A percentile compares a stretch with the other conserved stretches of the same genome.
These are phyloP conservation scores for Pheucticus melanocephalus DNA, from an alignment of 2,113 vertebrate genomes.

Conservation along the genomic window DNA sequence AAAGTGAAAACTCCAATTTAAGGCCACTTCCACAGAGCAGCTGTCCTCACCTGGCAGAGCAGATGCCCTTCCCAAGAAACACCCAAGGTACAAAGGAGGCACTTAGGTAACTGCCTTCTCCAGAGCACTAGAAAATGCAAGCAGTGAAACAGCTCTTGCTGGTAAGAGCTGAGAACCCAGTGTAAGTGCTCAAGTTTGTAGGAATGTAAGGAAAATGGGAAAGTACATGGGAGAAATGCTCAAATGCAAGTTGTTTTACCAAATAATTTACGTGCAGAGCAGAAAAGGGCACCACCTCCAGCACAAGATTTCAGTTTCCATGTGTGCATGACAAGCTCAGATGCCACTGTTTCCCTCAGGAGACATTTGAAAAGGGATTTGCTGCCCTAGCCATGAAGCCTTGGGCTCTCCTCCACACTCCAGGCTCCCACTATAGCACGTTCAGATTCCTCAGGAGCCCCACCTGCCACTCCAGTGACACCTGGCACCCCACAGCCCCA, in stretches of 20 bases:
- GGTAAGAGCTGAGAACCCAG: background rate
- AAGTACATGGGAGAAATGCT: background rate
- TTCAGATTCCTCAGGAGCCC: background rate
- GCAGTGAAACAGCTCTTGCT: background rate
- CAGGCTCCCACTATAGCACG: rapidly evolving
- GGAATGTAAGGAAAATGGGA: background rate
- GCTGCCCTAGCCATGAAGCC: background rate
- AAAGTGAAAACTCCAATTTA: background rate
- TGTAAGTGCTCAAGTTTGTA: background rate
- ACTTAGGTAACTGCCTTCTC: background rate
- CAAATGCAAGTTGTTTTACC: background rate
- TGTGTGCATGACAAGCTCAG: background rate
- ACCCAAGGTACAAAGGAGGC: background rate
- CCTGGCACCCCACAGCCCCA: background rate
- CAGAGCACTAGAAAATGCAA: rapidly evolving
- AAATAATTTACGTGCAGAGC: background rate
- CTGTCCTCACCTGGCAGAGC: background rate
- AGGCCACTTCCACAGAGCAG: background rate
- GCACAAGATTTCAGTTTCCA: background rate
- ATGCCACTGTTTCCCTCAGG: background rate
- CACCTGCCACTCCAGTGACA: background rate
- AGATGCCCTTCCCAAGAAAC: background rate
- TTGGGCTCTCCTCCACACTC: background rate
- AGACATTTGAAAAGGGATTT: background rate
- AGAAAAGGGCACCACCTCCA: background rate